Percentiles rank a stretch among this genome's conserved stretches.
These are phyloP conservation scores for Asarcornis scutulata DNA, from an alignment of 2,113 vertebrate species.

Conservation along the genomic window DNA sequence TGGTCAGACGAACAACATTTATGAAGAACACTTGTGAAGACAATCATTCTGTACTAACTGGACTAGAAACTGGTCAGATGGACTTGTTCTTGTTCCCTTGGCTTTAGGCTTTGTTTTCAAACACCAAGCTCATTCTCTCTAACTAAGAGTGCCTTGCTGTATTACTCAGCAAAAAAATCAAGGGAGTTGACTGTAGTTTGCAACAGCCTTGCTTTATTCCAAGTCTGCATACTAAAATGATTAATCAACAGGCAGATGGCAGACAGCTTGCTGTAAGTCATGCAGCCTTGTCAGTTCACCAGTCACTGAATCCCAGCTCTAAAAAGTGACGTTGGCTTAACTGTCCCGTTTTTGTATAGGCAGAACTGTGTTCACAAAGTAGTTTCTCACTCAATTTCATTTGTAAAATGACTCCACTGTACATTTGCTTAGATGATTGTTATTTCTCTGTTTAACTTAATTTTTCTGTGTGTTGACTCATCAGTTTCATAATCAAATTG, in stretches of 20 bases:
- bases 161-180: not conserved
- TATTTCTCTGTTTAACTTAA: conserved; percentile 40
- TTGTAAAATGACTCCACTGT: conserved; percentile 27
- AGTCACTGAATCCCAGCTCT: not conserved
- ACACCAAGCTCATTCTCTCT: not conserved
- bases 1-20: not conserved
- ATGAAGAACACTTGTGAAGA: not conserved
- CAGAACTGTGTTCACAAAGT: not conserved
- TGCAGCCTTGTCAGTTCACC: not conserved
- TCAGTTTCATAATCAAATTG: conserved; percentile 33
- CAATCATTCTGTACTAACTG: not conserved
- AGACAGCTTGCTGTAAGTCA: conserved; percentile 29
- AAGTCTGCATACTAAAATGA: not conserved
- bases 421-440: not conserved
- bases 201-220: not conserved
- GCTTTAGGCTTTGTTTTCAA: not conserved
- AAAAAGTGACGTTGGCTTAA: conserved; percentile 8
- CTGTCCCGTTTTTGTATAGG: not conserved
- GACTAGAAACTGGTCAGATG: not conserved
- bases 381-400: conserved; percentile 3
- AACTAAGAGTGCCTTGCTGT: not conserved
- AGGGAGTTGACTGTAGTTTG: not conserved
- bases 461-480: not conserved
- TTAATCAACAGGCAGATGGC: conserved; percentile 40
- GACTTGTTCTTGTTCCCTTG: not conserved